Evolutionary conservation across 1,140 invertebrate genomes (phyloP), one percentile per base, ranked within the genome.

Genomic region (Caenorhabditis tropicalis): DNA sequence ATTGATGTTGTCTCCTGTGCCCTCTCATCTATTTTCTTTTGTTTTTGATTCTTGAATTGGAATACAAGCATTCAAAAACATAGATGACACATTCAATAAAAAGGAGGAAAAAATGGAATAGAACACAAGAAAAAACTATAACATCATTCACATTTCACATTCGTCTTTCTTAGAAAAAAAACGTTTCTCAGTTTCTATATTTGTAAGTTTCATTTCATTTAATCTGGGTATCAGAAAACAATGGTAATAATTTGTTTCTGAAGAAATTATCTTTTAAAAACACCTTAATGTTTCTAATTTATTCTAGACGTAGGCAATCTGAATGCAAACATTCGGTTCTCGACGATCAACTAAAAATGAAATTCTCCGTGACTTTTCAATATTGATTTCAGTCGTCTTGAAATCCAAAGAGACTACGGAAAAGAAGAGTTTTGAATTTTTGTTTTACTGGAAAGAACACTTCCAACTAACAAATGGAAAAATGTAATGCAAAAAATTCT

Each of bases 1-100:
- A 10, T 74, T 74, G 65, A 43, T 74, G 65, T 74, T 74, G 65
- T 74, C 36, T 74, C n/a, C n/a, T n/a, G n/a, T 36, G 58, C 36
- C n/a, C 33, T 74, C 10, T 51, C 16, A 16, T n/a, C 31, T 70
- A 31, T 70, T 36, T 10, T 36, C n/a, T 65, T 60, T 60, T 10
- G 12, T 24, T 33, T 36, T 36, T n/a, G 33, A 12, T 70, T 60
- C 21, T 60, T n/a, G n/a, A n/a, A n/a, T 70, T 70, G 19, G 21
- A 74, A 74, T 74, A 74, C 65, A 74, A 74, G 43, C 53, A 46
- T 33, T 65, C 19, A 21, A 74, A 74, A 74, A 39, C 33, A 43
- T 56, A 43, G 6, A n/a, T 74, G 65, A 74, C 65, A 74, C 65
- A 74, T 43, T 19, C 65, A 74, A 56, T 56, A 56, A 56, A 43